A percentile compares a stretch with the other conserved stretches of the same genome.
These are phyloP conservation scores for Mustela nigripes DNA, from an alignment of 2,113 vertebrate species.

Conservation along the genomic window DNA sequence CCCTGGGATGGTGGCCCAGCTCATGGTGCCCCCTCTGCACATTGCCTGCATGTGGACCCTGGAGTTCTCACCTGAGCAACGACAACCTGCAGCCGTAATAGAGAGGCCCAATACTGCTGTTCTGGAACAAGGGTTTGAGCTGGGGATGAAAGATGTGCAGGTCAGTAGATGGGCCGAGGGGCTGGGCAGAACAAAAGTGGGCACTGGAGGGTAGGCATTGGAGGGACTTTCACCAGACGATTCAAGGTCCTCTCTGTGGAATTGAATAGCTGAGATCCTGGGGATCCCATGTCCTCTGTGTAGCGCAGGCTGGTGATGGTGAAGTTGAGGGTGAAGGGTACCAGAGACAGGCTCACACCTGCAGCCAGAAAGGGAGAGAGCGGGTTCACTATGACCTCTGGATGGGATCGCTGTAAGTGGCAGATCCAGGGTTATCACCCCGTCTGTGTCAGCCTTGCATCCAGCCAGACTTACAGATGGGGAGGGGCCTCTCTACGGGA, in stretches of 20 bases:
- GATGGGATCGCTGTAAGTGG: not conserved
- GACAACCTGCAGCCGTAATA: constrained; percentile 73
- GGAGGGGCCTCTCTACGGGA: not conserved
- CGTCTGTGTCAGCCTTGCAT: not conserved
- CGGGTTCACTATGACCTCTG: not conserved
- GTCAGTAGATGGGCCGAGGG: not conserved
- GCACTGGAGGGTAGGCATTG: not conserved
- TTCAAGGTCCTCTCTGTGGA: constrained; percentile 58
- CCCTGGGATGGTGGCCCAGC: no score
- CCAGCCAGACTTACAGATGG: not conserved
- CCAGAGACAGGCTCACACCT: not conserved
- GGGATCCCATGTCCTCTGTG: constrained; percentile 61
- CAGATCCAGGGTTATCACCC: not conserved
- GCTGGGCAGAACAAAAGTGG: not conserved
- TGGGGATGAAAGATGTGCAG: constrained; percentile 57
- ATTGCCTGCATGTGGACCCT: not conserved
- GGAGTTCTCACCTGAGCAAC: constrained; percentile 63
- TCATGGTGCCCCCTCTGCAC: not conserved
- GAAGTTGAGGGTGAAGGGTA: constrained; percentile 81
- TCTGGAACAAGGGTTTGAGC: constrained; percentile 72
- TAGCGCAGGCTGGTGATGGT: constrained; percentile 83
- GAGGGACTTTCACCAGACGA: constrained; percentile 73
- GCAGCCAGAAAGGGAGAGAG: not conserved
- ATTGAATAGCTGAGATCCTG: constrained; percentile 69
- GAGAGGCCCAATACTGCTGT: constrained; percentile 75